A percentile compares a stretch with the other conserved stretches of the same genome.
Evolutionary conservation across 1,140 invertebrate genomes (phyloP).

Genomic region (Cecropterus lyciades): DNA sequence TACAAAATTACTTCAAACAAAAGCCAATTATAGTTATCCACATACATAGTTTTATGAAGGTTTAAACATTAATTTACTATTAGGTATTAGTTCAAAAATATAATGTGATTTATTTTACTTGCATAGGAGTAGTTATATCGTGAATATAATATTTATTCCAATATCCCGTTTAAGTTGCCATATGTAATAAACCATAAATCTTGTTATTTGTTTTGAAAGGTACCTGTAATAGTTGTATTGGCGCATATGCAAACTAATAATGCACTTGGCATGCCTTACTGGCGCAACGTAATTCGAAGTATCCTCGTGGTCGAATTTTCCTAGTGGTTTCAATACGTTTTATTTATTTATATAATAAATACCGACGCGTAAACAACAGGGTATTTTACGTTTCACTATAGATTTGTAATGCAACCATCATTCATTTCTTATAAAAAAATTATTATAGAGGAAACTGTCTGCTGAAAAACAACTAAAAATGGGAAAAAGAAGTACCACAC

Average conservation of each 20-base stretch:
- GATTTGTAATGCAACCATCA: constrained; percentile 8
- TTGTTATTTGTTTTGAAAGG: constrained; percentile 1
- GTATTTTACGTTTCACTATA: constrained; percentile 7
- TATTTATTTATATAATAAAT: constrained; percentile 23
- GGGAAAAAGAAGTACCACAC: too few relatives aligned
- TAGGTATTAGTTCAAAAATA: too few relatives aligned
- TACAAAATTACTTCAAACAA: too few relatives aligned
- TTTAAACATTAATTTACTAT: too few relatives aligned
- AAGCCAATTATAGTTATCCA: too few relatives aligned
- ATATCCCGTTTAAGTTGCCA: not conserved
- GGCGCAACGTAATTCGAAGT: constrained; percentile 6
- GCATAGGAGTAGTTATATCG: too few relatives aligned
- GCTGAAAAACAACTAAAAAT: too few relatives aligned
- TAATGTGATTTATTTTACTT: too few relatives aligned
- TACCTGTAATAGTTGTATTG: constrained; percentile 2
- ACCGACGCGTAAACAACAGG: constrained; percentile 2
- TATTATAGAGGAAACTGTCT: too few relatives aligned
- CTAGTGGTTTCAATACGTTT: constrained; percentile 5
- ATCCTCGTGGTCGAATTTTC: not conserved
- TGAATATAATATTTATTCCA: too few relatives aligned
- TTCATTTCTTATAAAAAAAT: too few relatives aligned
- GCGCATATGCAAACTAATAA: constrained; percentile 25
- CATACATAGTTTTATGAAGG: too few relatives aligned
- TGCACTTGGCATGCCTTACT: constrained; percentile 16
- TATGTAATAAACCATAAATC: constrained; percentile 2